phyloP scores from a whole-genome alignment of 2,113 vertebrate genomes.

The Larimichthys polyactis region DNA sequence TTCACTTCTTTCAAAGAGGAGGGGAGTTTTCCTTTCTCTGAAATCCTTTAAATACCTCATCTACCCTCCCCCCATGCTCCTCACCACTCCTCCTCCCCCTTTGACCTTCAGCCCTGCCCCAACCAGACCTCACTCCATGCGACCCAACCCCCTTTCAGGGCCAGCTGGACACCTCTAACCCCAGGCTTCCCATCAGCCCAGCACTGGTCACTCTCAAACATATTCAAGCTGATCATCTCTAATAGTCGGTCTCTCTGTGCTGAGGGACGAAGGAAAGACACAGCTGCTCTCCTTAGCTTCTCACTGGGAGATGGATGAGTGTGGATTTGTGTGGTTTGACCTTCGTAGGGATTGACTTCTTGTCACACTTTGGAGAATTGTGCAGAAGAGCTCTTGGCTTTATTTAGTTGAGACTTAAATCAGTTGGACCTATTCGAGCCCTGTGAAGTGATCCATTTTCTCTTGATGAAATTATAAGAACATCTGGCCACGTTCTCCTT shows the following conservation, averaged over 20 bases:
- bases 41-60: slow-evolving; percentile 81
- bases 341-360: slow-evolving; percentile 15
- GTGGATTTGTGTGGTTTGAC: slow-evolving; percentile 42
- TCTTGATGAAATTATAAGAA: background rate
- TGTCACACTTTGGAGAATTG: background rate
- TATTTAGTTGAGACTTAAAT: slow-evolving; percentile 29
- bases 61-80: slow-evolving; percentile 62
- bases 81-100: slow-evolving; percentile 65
- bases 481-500: background rate
- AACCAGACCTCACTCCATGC: slow-evolving; percentile 63
- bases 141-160: slow-evolving; percentile 63
- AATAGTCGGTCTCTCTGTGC: slow-evolving; percentile 7
- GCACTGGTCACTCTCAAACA: slow-evolving; percentile 73
- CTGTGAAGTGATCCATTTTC: background rate
- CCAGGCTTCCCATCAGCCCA: slow-evolving; percentile 48
- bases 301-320: slow-evolving; percentile 24
- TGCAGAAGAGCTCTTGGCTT: background rate
- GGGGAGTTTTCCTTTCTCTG: slow-evolving; percentile 70
- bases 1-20: slow-evolving; percentile 63
- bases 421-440: slow-evolving; percentile 13
- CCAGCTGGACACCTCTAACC: slow-evolving; percentile 81
- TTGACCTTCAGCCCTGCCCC: slow-evolving; percentile 76
- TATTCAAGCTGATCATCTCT: slow-evolving; percentile 45
- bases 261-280: slow-evolving; percentile 6
- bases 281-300: slow-evolving; percentile 58